A percentile compares a stretch with the other conserved stretches of the same genome.
Evolutionary conservation across 2,113 vertebrate species (phyloP).

Genomic region (Urocitellus parryii): DNA sequence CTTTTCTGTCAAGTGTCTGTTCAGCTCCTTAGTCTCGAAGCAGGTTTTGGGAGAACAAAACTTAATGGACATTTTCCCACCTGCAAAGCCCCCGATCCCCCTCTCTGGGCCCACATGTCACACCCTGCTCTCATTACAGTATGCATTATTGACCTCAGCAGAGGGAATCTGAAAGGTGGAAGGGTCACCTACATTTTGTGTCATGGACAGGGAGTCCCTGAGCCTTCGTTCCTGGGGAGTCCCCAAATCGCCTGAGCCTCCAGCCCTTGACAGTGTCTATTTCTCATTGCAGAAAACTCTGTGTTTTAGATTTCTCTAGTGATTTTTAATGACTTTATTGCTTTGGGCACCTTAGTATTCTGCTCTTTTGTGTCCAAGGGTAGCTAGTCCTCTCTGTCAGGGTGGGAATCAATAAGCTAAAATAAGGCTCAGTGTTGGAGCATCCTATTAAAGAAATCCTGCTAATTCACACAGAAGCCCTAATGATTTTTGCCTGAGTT

Average conservation of each 20-base stretch:
- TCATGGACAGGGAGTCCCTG: not conserved
- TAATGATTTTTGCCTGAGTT: not conserved
- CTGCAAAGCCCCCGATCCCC: not conserved
- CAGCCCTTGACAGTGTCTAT: not conserved
- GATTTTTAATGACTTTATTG: not conserved
- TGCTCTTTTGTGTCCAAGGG: not conserved
- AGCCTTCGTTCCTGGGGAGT: not conserved
- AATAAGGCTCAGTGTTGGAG: not conserved
- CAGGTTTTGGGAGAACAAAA: not conserved
- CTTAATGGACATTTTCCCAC: not conserved
- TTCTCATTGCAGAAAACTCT: not conserved
- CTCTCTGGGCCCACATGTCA: not conserved
- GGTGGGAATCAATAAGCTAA: not conserved
- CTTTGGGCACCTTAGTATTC: not conserved
- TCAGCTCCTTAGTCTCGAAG: no score
- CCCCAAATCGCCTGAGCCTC: not conserved
- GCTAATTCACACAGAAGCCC: not conserved
- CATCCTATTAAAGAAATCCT: not conserved
- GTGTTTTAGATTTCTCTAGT: not conserved
- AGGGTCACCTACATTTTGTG: not conserved
- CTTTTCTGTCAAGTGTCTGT: no score
- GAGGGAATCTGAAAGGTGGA: slow-evolving; percentile 9
- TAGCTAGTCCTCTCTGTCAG: not conserved
- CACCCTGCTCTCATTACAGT: slow-evolving; percentile 13
- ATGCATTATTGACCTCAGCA: slow-evolving; percentile 49